Evolutionary conservation across 2,888 invertebrate species (phyloP).

Genomic region (Mythimna lalbum): DNA sequence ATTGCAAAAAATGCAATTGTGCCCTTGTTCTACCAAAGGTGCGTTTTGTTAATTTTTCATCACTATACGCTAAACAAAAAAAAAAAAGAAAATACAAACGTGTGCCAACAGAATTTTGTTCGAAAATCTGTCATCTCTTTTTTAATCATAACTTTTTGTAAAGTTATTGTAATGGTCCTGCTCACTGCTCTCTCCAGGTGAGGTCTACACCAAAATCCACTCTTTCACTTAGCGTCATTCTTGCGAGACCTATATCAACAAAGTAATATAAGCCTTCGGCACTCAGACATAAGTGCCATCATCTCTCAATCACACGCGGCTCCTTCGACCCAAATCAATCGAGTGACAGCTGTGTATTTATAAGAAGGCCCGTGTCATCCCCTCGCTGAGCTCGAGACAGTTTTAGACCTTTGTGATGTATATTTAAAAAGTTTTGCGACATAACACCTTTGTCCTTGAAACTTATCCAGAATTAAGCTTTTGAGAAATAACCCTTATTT

Average conservation of each 20-base stretch:
- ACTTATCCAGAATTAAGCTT: not conserved
- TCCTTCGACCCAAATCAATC: conserved; percentile 16
- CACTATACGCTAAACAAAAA: too few relatives aligned
- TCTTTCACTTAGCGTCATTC: too few relatives aligned
- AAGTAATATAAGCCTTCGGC: not conserved
- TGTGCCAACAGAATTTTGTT: too few relatives aligned
- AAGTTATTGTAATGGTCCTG: too few relatives aligned
- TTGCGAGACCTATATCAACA: not conserved
- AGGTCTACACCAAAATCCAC: too few relatives aligned
- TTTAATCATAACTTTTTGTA: too few relatives aligned
- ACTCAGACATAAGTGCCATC: not conserved
- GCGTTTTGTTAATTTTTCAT: too few relatives aligned
- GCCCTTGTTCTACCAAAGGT: too few relatives aligned
- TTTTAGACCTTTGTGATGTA: not conserved
- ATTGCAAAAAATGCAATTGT: too few relatives aligned
- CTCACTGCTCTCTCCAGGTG: too few relatives aligned
- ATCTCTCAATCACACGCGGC: conserved; percentile 2
- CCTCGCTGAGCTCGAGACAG: not conserved
- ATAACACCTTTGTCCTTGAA: not conserved
- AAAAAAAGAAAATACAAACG: too few relatives aligned
- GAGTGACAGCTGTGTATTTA: not conserved
- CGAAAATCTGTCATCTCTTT: too few relatives aligned
- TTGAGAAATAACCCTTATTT: not conserved
- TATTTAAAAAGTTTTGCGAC: conserved; percentile 18
- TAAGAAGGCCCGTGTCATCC: conserved; percentile 17